These are phyloP conservation scores for Hemitrygon akajei DNA, from an alignment of 2,797 vertebrate genomes.

Conservation along the genomic window DNA sequence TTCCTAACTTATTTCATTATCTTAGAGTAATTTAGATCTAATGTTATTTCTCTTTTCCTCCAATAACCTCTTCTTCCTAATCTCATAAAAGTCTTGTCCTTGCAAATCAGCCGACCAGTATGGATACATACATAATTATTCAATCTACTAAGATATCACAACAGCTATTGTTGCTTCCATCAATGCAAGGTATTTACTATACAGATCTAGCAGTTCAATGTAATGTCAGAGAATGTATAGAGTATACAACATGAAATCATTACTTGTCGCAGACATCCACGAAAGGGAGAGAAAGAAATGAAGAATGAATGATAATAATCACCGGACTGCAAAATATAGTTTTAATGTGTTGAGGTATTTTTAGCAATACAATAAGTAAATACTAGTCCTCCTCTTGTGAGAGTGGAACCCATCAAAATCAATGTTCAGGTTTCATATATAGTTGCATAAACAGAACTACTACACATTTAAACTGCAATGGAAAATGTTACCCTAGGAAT, in stretches of 20 bases:
- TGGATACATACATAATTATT: background rate
- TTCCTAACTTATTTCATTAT: background rate
- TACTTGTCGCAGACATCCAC: no score
- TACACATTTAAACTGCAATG: background rate
- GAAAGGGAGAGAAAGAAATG: no score
- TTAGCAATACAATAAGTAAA: background rate
- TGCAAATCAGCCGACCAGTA: background rate
- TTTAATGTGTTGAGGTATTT: background rate
- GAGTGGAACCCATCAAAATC: background rate
- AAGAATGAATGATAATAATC: background rate
- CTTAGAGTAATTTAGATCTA: background rate
- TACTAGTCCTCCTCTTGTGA: background rate
- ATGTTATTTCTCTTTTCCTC: background rate
- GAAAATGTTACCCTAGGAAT: background rate
- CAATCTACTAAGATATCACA: background rate
- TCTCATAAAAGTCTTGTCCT: background rate
- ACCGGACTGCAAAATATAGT: background rate
- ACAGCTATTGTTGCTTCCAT: background rate
- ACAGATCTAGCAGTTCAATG: no score
- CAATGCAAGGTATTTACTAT: background rate
- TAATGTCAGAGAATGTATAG: no score
- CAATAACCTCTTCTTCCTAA: background rate
- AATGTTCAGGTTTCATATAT: background rate
- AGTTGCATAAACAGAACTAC: background rate
- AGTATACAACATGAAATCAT: no score